Conservation (phyloP, 2,888 invertebrate genomes). For the Temnothorax unifasciatus region DNA sequence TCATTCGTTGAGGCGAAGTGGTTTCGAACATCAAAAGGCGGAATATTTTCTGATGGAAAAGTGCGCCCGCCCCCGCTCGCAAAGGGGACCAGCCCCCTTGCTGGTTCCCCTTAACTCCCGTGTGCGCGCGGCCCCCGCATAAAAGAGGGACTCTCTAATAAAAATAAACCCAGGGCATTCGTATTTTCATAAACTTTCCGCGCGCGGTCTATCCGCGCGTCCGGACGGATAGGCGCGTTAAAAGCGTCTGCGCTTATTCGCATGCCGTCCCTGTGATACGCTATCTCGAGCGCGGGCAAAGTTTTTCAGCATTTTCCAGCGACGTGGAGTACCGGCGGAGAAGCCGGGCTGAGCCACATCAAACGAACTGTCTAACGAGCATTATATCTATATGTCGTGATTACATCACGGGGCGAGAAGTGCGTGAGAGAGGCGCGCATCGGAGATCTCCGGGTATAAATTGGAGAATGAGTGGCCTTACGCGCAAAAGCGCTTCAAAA, state of each 20-base stretch:
- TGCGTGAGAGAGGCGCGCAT: conserved; percentile 39
- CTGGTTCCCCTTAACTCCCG: no score
- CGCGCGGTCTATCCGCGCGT: conserved; percentile 32
- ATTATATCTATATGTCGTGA: conserved; percentile 68
- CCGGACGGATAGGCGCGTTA: conserved; percentile 64
- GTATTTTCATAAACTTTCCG: conserved; percentile 78
- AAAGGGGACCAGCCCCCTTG: conserved; percentile 38
- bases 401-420: conserved; percentile 26
- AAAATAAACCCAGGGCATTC: conserved; percentile 77
- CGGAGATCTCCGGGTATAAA: conserved; percentile 45
- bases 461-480: conserved; percentile 39
- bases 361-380: conserved; percentile 74
- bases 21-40: conserved; percentile 80
- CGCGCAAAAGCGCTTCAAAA: conserved; percentile 35
- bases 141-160: conserved; percentile 77
- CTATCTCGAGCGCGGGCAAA: conserved; percentile 57
- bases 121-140: conserved; percentile 69
- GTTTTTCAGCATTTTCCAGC: conserved; percentile 77
- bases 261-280: conserved; percentile 59
- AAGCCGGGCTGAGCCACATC: conserved; percentile 72
- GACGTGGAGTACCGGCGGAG: conserved; percentile 57
- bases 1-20: conserved; percentile 75
- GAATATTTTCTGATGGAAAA: conserved; percentile 78
- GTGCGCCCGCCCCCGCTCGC: conserved; percentile 60
- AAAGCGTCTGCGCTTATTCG: conserved; percentile 68